Percentiles rank a stretch among this genome's conserved stretches.
Evolutionary conservation across 2,113 vertebrate genomes (phyloP).

Genomic region (Tor tambroides): DNA sequence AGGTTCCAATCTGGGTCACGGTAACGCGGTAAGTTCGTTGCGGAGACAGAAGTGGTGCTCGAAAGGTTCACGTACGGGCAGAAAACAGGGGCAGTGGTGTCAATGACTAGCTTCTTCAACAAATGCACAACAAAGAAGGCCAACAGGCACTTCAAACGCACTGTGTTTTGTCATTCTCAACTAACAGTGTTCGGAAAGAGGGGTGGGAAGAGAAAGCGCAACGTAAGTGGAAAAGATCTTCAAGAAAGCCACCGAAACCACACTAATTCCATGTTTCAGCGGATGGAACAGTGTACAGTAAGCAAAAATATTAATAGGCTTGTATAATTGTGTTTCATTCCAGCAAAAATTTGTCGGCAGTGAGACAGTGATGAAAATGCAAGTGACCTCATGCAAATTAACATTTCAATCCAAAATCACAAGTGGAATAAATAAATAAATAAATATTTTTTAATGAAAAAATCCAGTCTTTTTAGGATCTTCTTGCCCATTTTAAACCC

Average conservation of each 20-base stretch:
- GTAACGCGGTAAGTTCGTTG: background rate
- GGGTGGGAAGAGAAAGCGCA: background rate
- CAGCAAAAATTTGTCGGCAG: conserved; percentile 43
- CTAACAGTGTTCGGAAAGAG: background rate
- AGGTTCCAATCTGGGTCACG: conserved; percentile 1
- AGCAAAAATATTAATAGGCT: conserved; percentile 56
- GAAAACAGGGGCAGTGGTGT: background rate
- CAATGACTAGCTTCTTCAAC: conserved; percentile 39
- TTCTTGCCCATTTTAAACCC: no score
- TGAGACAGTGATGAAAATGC: background rate
- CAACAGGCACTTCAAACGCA: conserved; percentile 6
- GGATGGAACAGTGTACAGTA: conserved; percentile 31
- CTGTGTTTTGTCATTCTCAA: conserved; percentile 21
- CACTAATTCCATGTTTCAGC: conserved; percentile 50
- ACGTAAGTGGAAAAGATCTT: background rate
- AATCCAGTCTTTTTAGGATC: no score
- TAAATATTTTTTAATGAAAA: no score
- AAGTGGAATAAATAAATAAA: no score
- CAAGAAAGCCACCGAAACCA: conserved; percentile 3
- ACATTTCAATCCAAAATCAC: no score
- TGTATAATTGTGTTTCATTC: conserved; percentile 48
- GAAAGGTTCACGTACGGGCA: background rate
- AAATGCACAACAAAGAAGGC: conserved; percentile 18
- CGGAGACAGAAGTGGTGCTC: conserved; percentile 12
- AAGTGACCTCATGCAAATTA: no score